Evolutionary conservation across 2,888 invertebrate species (phyloP).

Genomic region (Sinopyrophorus schimmeli): DNA sequence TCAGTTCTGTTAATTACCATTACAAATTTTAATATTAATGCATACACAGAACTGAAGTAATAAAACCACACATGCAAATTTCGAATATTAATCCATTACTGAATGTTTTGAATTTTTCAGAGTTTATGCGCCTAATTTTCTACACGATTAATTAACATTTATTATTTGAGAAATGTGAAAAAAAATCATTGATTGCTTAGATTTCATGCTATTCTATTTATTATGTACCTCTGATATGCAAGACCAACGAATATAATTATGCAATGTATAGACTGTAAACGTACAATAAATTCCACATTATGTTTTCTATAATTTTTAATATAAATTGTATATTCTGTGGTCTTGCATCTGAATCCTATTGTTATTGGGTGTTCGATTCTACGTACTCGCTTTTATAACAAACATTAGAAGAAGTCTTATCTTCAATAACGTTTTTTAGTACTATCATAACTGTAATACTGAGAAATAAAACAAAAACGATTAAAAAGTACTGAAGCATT

Average conservation of each 20-base stretch:
- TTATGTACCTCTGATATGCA: too few species aligned
- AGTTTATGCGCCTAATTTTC: too few species aligned
- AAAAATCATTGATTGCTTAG: too few species aligned
- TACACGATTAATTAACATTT: too few species aligned
- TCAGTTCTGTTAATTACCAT: too few species aligned
- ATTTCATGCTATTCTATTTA: too few species aligned
- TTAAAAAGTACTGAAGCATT: slow-evolving; percentile 58
- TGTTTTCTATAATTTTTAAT: slow-evolving; percentile 39
- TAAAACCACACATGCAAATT: too few species aligned
- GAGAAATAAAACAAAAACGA: slow-evolving; percentile 55
- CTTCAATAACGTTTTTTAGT: slow-evolving; percentile 50
- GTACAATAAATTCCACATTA: slow-evolving; percentile 43
- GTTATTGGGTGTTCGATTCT: slow-evolving; percentile 42
- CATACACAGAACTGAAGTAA: too few species aligned
- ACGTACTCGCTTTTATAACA: slow-evolving; percentile 37
- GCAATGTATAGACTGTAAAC: slow-evolving; percentile 28
- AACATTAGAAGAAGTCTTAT: slow-evolving; percentile 24
- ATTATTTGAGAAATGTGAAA: too few species aligned
- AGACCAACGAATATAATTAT: slow-evolving; percentile 11
- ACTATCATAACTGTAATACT: slow-evolving; percentile 55
- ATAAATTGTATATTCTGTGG: slow-evolving; percentile 27
- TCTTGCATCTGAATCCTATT: slow-evolving; percentile 46
- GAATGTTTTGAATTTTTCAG: too few species aligned
- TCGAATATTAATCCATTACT: too few species aligned
- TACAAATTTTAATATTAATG: too few species aligned